phyloP scores from a whole-genome alignment of 2,888 invertebrate genomes.

The Hofmannophila pseudospretella region DNA sequence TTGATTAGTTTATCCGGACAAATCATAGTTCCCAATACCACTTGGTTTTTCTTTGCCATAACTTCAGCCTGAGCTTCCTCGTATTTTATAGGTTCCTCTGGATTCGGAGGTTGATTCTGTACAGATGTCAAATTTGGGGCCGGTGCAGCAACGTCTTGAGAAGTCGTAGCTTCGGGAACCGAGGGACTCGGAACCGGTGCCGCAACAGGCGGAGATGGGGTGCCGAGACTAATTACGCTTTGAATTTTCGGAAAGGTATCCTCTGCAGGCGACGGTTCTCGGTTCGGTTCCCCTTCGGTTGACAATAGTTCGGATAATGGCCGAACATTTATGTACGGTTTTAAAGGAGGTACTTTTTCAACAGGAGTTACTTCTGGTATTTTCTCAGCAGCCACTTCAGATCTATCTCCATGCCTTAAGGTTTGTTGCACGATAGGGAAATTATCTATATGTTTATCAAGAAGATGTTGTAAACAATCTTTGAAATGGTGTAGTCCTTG shows the following conservation, averaged over 20 bases:
- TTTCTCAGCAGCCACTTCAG: conserved; percentile 10
- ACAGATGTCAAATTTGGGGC: background rate
- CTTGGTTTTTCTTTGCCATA: conserved; percentile 52
- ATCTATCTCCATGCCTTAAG: too few relatives aligned
- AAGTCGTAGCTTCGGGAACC: background rate
- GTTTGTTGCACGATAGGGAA: too few relatives aligned
- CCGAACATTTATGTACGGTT: conserved; percentile 51
- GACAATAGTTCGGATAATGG: conserved; percentile 54
- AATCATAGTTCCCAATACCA: conserved; percentile 69
- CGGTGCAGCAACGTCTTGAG: background rate
- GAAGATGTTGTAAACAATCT: conserved; percentile 60
- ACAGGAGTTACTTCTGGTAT: conserved; percentile 7
- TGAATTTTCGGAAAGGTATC: conserved; percentile 60
- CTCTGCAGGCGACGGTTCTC: conserved; percentile 15
- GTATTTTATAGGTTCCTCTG: conserved; percentile 30
- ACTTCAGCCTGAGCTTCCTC: conserved; percentile 54
- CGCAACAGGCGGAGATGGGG: conserved; percentile 18
- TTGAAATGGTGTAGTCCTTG: conserved; percentile 52
- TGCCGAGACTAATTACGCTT: conserved; percentile 74
- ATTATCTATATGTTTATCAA: conserved; percentile 62
- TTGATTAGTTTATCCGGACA: conserved; percentile 59
- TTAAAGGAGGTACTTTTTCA: conserved; percentile 20
- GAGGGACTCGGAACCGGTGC: conserved; percentile 17
- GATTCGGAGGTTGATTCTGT: background rate
- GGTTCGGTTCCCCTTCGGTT: conserved; percentile 11